Conservation (phyloP, 2,888 invertebrate genomes). For the Eupithecia pulchellata region DNA sequence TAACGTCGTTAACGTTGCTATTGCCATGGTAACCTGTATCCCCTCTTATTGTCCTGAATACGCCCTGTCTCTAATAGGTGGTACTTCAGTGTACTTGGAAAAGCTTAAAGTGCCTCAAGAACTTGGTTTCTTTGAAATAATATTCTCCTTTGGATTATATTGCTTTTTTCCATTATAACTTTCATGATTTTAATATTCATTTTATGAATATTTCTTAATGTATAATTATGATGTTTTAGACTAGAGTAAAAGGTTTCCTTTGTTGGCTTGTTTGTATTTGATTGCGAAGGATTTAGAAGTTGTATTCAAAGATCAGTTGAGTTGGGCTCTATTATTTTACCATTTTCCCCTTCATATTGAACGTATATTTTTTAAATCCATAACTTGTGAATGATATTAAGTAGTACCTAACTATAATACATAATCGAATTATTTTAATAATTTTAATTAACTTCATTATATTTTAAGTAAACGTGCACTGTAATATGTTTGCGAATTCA, state of each 20-base stretch:
- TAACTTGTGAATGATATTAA: no score
- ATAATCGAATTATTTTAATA: no score
- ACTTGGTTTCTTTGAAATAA: constrained; percentile 12
- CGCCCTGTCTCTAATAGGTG: neutral
- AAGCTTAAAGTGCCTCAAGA: constrained; percentile 19
- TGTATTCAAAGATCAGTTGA: neutral
- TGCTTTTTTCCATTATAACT: constrained; percentile 16
- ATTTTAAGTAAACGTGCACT: no score
- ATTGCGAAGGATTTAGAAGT: neutral
- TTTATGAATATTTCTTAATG: neutral
- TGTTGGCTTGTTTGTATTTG: neutral
- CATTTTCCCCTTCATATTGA: no score
- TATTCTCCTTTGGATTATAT: constrained; percentile 11
- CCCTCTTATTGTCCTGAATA: neutral
- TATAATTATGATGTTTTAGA: neutral
- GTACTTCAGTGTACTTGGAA: constrained; percentile 6
- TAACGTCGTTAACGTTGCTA: neutral
- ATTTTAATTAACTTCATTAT: no score
- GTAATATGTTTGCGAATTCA: no score
- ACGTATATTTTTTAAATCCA: no score
- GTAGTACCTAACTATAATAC: no score
- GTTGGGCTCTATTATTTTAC: no score
- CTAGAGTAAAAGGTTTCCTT: neutral
- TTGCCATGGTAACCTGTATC: neutral
- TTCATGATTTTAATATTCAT: constrained; percentile 8